A percentile compares a stretch with the other conserved stretches of the same genome.
Conservation (phyloP, 30 jellyfish, hydroid and myxozoan genomes). For the Catostylus mosaicus region DNA sequence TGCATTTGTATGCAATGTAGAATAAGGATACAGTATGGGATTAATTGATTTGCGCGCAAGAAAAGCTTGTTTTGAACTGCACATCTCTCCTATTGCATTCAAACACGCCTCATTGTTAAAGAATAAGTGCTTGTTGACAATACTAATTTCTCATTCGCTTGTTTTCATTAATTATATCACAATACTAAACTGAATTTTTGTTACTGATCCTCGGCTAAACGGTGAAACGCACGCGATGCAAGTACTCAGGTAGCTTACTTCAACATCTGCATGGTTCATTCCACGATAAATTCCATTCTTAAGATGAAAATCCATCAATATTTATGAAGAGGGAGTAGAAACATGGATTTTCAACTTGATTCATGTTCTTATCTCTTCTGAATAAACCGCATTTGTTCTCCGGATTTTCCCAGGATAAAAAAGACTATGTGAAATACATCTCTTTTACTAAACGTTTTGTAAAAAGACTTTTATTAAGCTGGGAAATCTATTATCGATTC, state of each 20-base stretch:
- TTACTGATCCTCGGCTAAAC: not conserved
- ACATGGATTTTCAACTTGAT: not conserved
- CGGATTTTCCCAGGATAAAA: not conserved
- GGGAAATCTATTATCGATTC: no score
- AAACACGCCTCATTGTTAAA: no score
- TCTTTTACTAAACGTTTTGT: not conserved
- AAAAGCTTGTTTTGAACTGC: no score
- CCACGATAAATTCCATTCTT: not conserved
- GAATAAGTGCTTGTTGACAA: not conserved
- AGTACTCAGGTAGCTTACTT: not conserved
- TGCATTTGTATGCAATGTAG: no score
- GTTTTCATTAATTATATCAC: not conserved
- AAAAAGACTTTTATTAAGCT: not conserved
- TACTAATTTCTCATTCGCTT: not conserved
- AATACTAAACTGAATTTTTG: not conserved
- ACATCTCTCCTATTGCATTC: no score
- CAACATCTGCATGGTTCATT: constrained; percentile 6
- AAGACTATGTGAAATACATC: not conserved
- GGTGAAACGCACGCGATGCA: not conserved
- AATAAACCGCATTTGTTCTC: not conserved
- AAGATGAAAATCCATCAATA: not conserved
- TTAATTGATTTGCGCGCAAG: no score
- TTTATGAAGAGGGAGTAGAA: constrained; percentile 14
- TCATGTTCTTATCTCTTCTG: not conserved
- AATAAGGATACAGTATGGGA: no score